Percentiles rank a stretch among this genome's conserved stretches.
Conservation (phyloP, 2,888 invertebrate genomes). For the Dasypolia templi region DNA sequence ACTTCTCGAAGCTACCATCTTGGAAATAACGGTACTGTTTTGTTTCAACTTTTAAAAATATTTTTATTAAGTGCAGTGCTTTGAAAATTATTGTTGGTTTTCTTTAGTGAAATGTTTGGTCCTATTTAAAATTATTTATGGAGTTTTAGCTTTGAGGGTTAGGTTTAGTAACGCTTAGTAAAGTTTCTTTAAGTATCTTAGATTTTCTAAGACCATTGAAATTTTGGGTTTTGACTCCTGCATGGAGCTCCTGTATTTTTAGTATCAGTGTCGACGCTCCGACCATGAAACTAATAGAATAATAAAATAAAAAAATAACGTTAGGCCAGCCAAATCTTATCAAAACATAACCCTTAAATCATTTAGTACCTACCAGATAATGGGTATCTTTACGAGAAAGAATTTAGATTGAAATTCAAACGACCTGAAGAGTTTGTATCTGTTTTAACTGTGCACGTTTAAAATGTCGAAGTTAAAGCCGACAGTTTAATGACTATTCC, state of each 20-base stretch:
- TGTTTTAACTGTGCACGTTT: constrained; percentile 41
- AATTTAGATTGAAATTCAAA: constrained; percentile 58
- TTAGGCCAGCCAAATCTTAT: constrained; percentile 36
- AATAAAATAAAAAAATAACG: constrained; percentile 46
- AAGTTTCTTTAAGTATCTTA: too few species aligned
- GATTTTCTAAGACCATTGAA: too few species aligned
- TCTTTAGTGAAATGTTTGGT: constrained; percentile 17
- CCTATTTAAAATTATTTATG: constrained; percentile 44
- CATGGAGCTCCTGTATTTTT: not conserved
- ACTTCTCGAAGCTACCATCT: constrained; percentile 35
- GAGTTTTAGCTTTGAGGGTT: not conserved
- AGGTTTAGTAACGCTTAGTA: not conserved
- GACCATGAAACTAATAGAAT: constrained; percentile 13
- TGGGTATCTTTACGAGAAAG: constrained; percentile 47
- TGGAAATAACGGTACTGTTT: constrained; percentile 46
- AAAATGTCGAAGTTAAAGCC: constrained; percentile 22
- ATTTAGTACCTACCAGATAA: constrained; percentile 33
- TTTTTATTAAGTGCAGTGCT: constrained; percentile 40
- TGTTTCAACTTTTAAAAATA: constrained; percentile 47
- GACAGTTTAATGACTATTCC: constrained; percentile 40
- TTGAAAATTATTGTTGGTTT: constrained; percentile 38
- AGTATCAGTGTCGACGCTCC: not conserved
- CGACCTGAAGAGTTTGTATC: constrained; percentile 27
- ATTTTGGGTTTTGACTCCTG: too few species aligned
- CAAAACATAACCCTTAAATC: constrained; percentile 41